These are phyloP conservation scores for Ranitomeya imitator DNA, from an alignment of 2,113 vertebrate species.

Conservation along the genomic window DNA sequence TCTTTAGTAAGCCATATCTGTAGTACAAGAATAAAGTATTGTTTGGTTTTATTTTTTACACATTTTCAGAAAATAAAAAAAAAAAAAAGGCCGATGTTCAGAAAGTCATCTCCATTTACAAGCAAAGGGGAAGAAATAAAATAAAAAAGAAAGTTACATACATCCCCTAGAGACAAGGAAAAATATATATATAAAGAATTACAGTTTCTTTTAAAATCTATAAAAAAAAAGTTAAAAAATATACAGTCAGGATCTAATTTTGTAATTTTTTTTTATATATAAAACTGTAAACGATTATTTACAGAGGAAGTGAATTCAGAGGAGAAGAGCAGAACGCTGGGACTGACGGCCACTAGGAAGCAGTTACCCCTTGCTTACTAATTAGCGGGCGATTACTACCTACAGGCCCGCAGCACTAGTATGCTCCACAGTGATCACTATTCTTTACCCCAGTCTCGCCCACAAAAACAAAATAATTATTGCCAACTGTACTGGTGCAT, in stretches of 20 bases:
- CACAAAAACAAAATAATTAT: slow-evolving; percentile 75
- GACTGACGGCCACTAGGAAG: slow-evolving; percentile 72
- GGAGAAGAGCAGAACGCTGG: slow-evolving; percentile 77
- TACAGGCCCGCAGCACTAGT: neutral
- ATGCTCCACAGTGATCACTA: slow-evolving; percentile 24
- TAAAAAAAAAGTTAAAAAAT: slow-evolving; percentile 84
- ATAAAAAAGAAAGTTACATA: slow-evolving; percentile 60
- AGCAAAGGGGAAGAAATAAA: slow-evolving; percentile 53
- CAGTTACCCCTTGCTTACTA: slow-evolving; percentile 48
- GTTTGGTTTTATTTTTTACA: slow-evolving; percentile 67
- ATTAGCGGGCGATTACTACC: neutral
- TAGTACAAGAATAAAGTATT: slow-evolving; percentile 77
- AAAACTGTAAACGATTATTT: slow-evolving; percentile 90
- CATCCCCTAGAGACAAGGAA: slow-evolving; percentile 74
- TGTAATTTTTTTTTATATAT: slow-evolving; percentile 76
- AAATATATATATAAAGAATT: slow-evolving; percentile 81
- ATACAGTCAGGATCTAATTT: slow-evolving; percentile 83
- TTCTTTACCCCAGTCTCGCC: slow-evolving; percentile 41
- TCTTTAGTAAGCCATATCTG: slow-evolving; percentile 72
- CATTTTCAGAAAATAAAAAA: slow-evolving; percentile 69
- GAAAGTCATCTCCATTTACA: slow-evolving; percentile 77
- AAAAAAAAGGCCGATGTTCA: slow-evolving; percentile 71
- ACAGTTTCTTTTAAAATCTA: slow-evolving; percentile 79
- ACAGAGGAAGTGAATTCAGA: slow-evolving; percentile 80
- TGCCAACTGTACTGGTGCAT: slow-evolving; percentile 64